These are phyloP conservation scores for Gortyna flavago DNA, from an alignment of 2,888 invertebrate genomes.

Conservation along the genomic window DNA sequence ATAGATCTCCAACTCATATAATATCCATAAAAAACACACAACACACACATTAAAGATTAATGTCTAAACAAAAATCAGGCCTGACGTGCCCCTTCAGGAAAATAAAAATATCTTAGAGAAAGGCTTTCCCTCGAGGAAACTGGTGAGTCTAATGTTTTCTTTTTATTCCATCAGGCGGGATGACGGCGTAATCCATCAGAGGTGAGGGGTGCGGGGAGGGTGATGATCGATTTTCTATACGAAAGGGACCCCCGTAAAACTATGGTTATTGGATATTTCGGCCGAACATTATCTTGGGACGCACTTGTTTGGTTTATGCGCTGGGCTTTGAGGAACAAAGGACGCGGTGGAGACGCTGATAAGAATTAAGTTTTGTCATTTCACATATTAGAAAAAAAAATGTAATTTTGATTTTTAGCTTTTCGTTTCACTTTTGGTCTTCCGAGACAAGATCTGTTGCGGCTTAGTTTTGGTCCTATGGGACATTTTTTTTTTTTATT, in stretches of 20 bases:
- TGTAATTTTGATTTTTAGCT: no score
- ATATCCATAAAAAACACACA: constrained; percentile 59
- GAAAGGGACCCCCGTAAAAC: constrained; percentile 82
- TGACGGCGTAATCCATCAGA: constrained; percentile 86
- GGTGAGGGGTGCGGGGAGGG: constrained; percentile 68
- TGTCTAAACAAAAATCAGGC: constrained; percentile 78
- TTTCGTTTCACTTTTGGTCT: background rate
- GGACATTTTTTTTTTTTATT: no score
- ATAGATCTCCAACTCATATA: constrained; percentile 34
- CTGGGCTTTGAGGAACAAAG: constrained; percentile 68
- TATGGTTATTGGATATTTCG: constrained; percentile 88
- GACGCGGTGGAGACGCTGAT: constrained; percentile 61
- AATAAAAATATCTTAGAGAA: constrained; percentile 80
- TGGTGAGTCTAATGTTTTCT: constrained; percentile 86
- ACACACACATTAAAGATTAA: constrained; percentile 77
- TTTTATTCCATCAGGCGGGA: constrained; percentile 85
- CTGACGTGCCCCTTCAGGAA: constrained; percentile 79
- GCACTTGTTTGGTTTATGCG: constrained; percentile 79
- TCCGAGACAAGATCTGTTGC: background rate
- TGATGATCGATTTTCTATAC: constrained; percentile 85
- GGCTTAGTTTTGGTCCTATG: background rate
- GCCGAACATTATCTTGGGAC: constrained; percentile 78
- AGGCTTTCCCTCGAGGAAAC: constrained; percentile 78
- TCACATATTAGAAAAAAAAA: background rate
- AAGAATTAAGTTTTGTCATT: background rate